phyloP scores from a whole-genome alignment of 2,797 vertebrate genomes.

The Aselliscus stoliczkanus region DNA sequence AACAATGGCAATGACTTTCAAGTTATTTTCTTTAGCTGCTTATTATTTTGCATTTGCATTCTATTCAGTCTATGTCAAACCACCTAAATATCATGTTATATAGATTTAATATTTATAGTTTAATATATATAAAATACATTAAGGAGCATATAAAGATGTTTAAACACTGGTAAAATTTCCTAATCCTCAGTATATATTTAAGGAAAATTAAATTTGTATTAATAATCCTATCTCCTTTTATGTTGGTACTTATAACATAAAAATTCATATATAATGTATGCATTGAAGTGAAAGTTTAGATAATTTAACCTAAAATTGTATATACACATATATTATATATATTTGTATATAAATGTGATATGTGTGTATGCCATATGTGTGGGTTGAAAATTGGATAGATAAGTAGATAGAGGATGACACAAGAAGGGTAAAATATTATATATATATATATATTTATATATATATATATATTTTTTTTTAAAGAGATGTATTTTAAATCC shows the following conservation, averaged over 20 bases:
- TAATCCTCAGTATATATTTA: not conserved
- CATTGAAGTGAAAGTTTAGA: not conserved
- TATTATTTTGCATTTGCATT: not conserved
- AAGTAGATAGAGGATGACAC: rapidly evolving
- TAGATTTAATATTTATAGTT: not conserved
- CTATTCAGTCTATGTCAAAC: not conserved
- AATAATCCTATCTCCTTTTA: not conserved
- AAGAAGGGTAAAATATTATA: not conserved
- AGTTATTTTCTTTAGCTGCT: not conserved
- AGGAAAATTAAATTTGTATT: not conserved
- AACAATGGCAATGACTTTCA: not conserved
- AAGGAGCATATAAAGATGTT: not conserved
- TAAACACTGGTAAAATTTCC: not conserved
- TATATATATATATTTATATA: no score
- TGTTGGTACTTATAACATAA: not conserved
- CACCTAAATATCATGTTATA: not conserved
- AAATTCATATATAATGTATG: not conserved
- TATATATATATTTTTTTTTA: no score
- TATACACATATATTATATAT: not conserved
- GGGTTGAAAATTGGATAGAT: not conserved
- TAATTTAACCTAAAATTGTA: not conserved
- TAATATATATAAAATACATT: not conserved
- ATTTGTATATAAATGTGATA: not conserved
- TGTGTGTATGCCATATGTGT: not conserved
- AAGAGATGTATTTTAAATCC: not conserved